Percentiles rank a stretch among this genome's conserved stretches.
Evolutionary conservation across 2,888 invertebrate species (phyloP).

Genomic region (Ophioninae sp.): DNA sequence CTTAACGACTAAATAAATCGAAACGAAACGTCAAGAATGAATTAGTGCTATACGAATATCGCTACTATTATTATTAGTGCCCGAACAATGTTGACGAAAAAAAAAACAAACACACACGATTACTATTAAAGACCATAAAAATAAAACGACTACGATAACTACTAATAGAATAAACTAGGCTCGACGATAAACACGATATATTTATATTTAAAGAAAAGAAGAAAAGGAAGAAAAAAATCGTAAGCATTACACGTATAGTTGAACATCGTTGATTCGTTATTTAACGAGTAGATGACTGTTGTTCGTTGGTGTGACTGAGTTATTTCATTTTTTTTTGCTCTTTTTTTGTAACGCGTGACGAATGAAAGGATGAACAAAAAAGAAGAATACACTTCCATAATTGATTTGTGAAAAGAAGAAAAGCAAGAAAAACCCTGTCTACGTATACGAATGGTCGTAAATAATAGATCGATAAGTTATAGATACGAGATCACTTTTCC

Average conservation of each 20-base stretch:
- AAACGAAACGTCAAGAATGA: conserved; percentile 24
- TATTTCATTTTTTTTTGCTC: conserved; percentile 30
- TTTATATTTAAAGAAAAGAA: conserved; percentile 74
- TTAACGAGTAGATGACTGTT: conserved; percentile 71
- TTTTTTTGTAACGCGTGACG: conserved; percentile 25
- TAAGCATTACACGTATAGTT: conserved; percentile 42
- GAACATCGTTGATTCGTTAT: conserved; percentile 45
- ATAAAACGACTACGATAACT: conserved; percentile 68
- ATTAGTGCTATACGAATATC: conserved; percentile 67
- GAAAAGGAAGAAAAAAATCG: neutral
- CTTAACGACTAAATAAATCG: neutral
- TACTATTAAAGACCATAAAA: conserved; percentile 54
- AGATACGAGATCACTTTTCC: conserved; percentile 43
- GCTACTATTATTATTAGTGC: conserved; percentile 66
- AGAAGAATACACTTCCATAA: conserved; percentile 55
- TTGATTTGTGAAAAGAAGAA: conserved; percentile 44
- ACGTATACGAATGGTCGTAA: conserved; percentile 60
- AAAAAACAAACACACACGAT: conserved; percentile 34
- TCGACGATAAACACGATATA: conserved; percentile 71
- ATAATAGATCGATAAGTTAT: conserved; percentile 47
- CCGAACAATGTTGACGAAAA: conserved; percentile 44
- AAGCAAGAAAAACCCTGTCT: conserved; percentile 49
- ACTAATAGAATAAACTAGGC: conserved; percentile 70
- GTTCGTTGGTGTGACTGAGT: conserved; percentile 67
- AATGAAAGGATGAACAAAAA: conserved; percentile 32